These are phyloP conservation scores for Arctocebus calabarensis DNA, from an alignment of 2,797 vertebrate genomes.

Conservation along the genomic window DNA sequence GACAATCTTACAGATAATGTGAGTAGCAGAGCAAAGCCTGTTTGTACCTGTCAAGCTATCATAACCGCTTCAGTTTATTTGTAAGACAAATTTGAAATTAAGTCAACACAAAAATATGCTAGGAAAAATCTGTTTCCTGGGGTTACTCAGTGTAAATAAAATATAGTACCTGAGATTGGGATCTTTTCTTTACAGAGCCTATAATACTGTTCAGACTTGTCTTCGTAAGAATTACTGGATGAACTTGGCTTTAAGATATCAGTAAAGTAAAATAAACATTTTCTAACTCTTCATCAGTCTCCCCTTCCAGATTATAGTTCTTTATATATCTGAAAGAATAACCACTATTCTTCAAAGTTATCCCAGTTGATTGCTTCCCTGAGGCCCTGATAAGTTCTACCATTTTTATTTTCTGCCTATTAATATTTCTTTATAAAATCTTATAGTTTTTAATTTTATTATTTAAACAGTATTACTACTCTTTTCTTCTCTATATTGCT, in stretches of 20 bases:
- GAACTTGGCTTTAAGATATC: neutral
- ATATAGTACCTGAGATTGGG: neutral
- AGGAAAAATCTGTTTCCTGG: conserved; percentile 51
- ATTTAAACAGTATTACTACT: neutral
- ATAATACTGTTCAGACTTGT: neutral
- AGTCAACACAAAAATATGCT: conserved; percentile 32
- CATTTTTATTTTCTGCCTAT: neutral
- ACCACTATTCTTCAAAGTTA: neutral
- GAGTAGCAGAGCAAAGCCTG: conserved; percentile 28
- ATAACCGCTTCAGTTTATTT: neutral
- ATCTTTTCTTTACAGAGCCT: neutral
- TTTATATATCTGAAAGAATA: neutral
- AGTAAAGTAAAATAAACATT: neutral
- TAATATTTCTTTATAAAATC: neutral
- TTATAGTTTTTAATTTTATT: neutral
- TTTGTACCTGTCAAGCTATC: conserved; percentile 15
- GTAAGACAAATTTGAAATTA: conserved; percentile 63
- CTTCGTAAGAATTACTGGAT: neutral
- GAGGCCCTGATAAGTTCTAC: neutral
- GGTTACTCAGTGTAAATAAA: conserved; percentile 60
- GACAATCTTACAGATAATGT: conserved; percentile 47
- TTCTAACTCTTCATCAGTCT: neutral
- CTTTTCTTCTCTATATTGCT: neutral
- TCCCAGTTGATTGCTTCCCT: neutral
- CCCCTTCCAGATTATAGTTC: neutral